Percentiles rank a stretch among this genome's conserved stretches.
Conservation (phyloP, 2,113 vertebrate genomes). For the Cololabis saira region DNA sequence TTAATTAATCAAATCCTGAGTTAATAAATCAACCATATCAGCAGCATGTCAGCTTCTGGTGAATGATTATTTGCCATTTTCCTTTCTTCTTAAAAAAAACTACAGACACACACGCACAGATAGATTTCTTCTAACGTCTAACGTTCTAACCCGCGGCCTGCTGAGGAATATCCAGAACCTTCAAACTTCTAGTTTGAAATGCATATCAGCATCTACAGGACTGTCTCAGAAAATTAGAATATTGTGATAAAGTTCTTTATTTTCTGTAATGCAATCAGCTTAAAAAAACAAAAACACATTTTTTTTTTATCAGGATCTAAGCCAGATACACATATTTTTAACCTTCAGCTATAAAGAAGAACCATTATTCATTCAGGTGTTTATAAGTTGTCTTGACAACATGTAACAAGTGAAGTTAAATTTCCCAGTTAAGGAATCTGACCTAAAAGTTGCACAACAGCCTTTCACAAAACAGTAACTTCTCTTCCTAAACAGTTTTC, state of each 20-base stretch:
- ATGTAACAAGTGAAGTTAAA: constrained; percentile 13
- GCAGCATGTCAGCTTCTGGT: constrained; percentile 46
- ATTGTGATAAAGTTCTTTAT: too few relatives aligned
- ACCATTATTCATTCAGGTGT: not conserved
- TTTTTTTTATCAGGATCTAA: too few relatives aligned
- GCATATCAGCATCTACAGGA: too few relatives aligned
- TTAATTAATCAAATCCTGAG: constrained; percentile 64
- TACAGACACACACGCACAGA: constrained; percentile 7
- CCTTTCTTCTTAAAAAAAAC: not conserved
- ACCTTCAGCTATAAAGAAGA: not conserved
- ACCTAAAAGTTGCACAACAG: constrained; percentile 40
- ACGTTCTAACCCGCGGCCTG: not conserved
- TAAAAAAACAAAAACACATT: too few relatives aligned
- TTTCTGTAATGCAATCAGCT: too few relatives aligned
- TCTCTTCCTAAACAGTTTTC: constrained; percentile 7
- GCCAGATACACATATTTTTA: not conserved
- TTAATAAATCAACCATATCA: constrained; percentile 71
- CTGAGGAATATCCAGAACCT: not conserved
- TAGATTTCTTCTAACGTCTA: not conserved
- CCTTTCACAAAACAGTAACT: not conserved
- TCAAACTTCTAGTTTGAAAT: not conserved
- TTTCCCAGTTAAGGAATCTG: constrained; percentile 32
- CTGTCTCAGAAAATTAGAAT: too few relatives aligned
- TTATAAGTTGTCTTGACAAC: constrained; percentile 17
- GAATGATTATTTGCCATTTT: constrained; percentile 54